These are phyloP conservation scores for Zosterops hypoxanthus DNA, from an alignment of 2,113 vertebrate species.

Conservation along the genomic window DNA sequence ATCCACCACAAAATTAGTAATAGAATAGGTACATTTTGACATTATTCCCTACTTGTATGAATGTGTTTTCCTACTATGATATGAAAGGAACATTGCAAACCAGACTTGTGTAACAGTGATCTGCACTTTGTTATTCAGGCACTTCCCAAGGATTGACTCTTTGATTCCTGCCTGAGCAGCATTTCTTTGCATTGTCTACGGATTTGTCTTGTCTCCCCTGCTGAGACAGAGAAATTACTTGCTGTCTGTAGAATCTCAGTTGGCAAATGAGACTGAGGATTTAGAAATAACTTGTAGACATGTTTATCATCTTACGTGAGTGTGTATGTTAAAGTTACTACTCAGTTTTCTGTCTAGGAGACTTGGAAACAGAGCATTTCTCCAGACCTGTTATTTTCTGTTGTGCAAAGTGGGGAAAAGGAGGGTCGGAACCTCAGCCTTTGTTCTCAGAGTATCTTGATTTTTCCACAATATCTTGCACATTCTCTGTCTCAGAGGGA, in stretches of 20 bases:
- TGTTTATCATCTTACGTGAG: background rate
- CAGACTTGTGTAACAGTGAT: background rate
- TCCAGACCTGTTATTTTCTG: background rate
- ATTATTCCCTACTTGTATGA: background rate
- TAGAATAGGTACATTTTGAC: background rate
- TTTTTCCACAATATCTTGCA: background rate
- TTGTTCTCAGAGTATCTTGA: background rate
- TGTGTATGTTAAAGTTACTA: background rate
- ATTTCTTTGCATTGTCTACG: rapidly evolving
- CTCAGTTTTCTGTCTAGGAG: background rate
- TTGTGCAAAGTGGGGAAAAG: background rate
- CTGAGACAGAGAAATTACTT: background rate
- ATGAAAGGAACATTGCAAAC: background rate
- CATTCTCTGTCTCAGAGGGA: background rate
- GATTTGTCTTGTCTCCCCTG: background rate
- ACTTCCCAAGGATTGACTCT: background rate
- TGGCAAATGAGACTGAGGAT: background rate
- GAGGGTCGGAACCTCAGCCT: background rate
- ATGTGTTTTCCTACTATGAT: background rate
- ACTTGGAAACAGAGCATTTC: background rate
- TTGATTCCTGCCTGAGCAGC: background rate
- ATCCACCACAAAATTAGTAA: background rate
- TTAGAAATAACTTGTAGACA: background rate
- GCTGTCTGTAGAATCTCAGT: background rate
- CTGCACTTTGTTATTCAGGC: background rate